Base-by-base conservation (phyloP, 2,888 invertebrate species). In the Ophion ellenae region DNA sequence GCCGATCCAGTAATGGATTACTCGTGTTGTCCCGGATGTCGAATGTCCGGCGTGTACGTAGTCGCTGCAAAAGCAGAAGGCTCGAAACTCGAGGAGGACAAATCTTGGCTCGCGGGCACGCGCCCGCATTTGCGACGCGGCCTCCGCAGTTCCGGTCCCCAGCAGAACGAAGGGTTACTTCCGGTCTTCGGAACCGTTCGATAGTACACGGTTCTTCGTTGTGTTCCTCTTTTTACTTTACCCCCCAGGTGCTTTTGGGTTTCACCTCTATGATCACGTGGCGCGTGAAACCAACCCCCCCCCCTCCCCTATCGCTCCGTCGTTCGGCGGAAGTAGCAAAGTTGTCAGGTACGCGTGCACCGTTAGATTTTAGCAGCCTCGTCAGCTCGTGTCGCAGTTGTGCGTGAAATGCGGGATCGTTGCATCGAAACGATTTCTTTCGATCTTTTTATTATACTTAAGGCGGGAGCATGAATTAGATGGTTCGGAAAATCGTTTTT, bases 51-150 rank as follows among this genome's bases (percentile, higher is more conserved):
- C 73, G 4, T 59, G 74, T 69, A 45, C 32, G 57, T 57, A 61
- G 45, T 36, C 66, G 61, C 17, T 82, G 61, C 67, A 28, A 78
- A 63, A 53, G 45, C 57, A 79, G 64, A 45, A 73, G 79, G 77
- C 53, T 36, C 11, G n/a, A 63, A 14, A 63, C 61, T 36, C 36
- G 40, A 76, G 73, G 71, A 75, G 75, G 84, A 71, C 85, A 85
- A 86, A 81, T 83, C 83, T 84, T 70, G 76, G 59, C 81, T 76
- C 53, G 59, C 17, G 86, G 91, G 92, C 93, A 93, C 93, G 93
- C 88, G 93, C 93, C 92, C 92, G 92, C 92, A 93, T 92, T 89
- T 83, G 76, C 81, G 83, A 81, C 70, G 28, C 85, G 78, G 6
- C 47, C 81, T 45, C 81, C 89, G 86, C 47, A 86, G 82, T 89